These are phyloP conservation scores for Lytechinus variegatus DNA, from an alignment of 35 echinoderm and acorn worm species.

Conservation along the genomic window DNA sequence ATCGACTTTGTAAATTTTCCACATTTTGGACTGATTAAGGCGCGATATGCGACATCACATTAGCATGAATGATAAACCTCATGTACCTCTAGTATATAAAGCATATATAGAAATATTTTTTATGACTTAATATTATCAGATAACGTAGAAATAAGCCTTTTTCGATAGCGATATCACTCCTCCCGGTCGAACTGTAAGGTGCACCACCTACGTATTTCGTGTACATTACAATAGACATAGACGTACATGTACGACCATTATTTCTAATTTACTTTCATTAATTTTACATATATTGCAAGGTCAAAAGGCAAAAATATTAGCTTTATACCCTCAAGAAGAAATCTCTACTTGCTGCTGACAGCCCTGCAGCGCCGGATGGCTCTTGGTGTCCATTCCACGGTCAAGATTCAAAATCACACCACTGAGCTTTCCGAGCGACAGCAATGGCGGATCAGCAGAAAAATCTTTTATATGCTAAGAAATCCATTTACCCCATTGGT, in stretches of 20 bases:
- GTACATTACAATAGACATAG: not conserved
- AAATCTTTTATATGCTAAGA: slow-evolving; percentile 68
- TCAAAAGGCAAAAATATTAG: slow-evolving; percentile 79
- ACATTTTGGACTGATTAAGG: not conserved
- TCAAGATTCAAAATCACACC: slow-evolving; percentile 82
- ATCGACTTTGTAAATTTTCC: not conserved
- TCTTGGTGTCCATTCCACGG: slow-evolving; percentile 93
- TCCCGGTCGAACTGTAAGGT: not conserved
- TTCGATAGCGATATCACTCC: not conserved
- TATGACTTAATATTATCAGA: not conserved
- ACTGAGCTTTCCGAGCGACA: slow-evolving; percentile 95
- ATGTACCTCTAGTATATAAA: not conserved
- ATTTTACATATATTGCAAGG: slow-evolving; percentile 63
- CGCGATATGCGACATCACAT: not conserved
- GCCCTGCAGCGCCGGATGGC: slow-evolving; percentile 95
- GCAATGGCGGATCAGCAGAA: slow-evolving; percentile 99
- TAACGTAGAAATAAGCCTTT: not conserved
- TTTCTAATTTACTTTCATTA: slow-evolving; percentile 26
- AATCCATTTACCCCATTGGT: slow-evolving; percentile 80
- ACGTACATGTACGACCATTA: slow-evolving; percentile 36
- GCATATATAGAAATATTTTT: not conserved
- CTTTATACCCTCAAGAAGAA: slow-evolving; percentile 92
- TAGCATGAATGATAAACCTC: not conserved
- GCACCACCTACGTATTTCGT: not conserved
- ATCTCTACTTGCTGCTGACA: slow-evolving; percentile 91